Percentiles rank a stretch among this genome's conserved stretches.
These are phyloP conservation scores for Ericerus pela DNA, from an alignment of 1,140 invertebrate species.

Conservation along the genomic window DNA sequence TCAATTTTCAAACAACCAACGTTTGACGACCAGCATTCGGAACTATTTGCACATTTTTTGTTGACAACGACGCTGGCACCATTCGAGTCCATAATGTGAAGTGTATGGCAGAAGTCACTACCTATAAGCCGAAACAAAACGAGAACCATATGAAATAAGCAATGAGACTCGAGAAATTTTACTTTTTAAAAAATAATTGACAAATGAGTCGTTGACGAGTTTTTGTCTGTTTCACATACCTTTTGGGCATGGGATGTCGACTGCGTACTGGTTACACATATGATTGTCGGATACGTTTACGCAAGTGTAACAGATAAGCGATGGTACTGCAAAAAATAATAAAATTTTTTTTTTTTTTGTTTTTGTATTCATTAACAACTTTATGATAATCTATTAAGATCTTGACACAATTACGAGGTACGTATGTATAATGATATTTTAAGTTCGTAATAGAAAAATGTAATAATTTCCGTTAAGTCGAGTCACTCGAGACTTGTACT, in stretches of 20 bases:
- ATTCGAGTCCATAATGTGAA: constrained; percentile 46
- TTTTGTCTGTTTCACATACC: no score
- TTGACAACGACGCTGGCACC: constrained; percentile 46
- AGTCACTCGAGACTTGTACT: no score
- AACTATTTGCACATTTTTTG: constrained; percentile 44
- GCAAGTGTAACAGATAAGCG: constrained; percentile 48
- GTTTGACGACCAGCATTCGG: constrained; percentile 41
- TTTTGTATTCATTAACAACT: no score
- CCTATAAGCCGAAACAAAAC: no score
- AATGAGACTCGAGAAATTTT: background rate
- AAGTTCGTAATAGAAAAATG: no score
- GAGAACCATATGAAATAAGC: background rate
- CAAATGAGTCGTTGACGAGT: no score
- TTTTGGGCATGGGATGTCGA: constrained; percentile 44
- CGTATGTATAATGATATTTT: no score
- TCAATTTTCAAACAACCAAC: constrained; percentile 47
- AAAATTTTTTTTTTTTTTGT: no score
- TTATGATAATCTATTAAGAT: no score
- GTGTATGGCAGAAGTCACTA: constrained; percentile 45
- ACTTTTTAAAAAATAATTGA: background rate
- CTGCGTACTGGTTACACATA: constrained; percentile 48
- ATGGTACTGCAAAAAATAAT: background rate
- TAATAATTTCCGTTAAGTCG: no score
- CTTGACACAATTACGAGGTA: no score
- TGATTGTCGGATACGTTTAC: constrained; percentile 51